A percentile compares a stretch with the other conserved stretches of the same genome.
phyloP scores from a whole-genome alignment of 2,113 vertebrate species.

The Triplophysa siluroides region DNA sequence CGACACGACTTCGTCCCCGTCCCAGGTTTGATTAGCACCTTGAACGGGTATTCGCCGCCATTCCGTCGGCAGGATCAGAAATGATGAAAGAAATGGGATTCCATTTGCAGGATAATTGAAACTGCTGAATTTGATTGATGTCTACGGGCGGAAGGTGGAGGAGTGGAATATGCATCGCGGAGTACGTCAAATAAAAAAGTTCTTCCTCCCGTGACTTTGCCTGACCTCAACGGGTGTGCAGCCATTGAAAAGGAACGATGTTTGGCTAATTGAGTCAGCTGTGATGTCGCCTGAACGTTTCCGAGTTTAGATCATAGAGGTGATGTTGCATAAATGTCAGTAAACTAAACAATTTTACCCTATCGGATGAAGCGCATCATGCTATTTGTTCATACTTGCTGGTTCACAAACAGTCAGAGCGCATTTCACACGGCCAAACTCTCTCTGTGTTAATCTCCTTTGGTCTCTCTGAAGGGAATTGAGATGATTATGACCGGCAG shows the following conservation, averaged over 20 bases:
- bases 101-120: conserved; percentile 57
- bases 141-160: conserved; percentile 35
- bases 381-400: conserved; percentile 18
- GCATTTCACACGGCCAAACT: conserved; percentile 41
- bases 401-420: conserved; percentile 24
- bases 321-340: conserved; percentile 53
- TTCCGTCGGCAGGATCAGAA: conserved; percentile 46
- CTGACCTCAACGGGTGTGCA: conserved; percentile 51
- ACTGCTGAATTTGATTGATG: conserved; percentile 57
- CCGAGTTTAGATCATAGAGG: conserved; percentile 36
- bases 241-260: conserved; percentile 55
- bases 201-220: conserved; percentile 54
- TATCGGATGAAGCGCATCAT: conserved; percentile 45
- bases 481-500: background rate
- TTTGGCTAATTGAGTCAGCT: conserved; percentile 58
- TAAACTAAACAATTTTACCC: conserved; percentile 44
- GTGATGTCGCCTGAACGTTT: conserved; percentile 47
- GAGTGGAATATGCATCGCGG: conserved; percentile 28
- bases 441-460: background rate
- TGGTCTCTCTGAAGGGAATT: background rate
- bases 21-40: conserved; percentile 40
- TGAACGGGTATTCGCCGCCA: conserved; percentile 32
- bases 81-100: conserved; percentile 55
- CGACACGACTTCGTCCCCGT: background rate
- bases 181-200: conserved; percentile 14